These are phyloP conservation scores for Parazoanthus swiftii DNA, from an alignment of 92 coral and sea anemone species.

Conservation along the genomic window DNA sequence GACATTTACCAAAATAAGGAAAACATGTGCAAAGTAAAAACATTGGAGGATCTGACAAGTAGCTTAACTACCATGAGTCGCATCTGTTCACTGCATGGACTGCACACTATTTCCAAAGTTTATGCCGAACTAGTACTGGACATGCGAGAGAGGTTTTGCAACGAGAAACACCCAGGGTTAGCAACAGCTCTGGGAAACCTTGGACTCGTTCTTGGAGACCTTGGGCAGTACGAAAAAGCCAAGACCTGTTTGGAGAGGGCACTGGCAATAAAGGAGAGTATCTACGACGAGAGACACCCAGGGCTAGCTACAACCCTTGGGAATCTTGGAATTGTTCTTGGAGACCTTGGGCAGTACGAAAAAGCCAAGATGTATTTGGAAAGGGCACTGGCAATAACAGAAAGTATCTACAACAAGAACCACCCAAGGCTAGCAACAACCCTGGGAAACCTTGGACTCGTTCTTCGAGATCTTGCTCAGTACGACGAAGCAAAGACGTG, in stretches of 20 bases:
- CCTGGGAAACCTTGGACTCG: too few relatives aligned
- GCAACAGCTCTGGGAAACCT: neutral
- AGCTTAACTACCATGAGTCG: neutral
- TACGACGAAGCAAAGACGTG: neutral
- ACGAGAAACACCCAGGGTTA: neutral
- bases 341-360: constrained; percentile 11
- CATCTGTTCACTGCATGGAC: neutral
- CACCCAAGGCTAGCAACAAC: neutral
- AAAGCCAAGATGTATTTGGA: too few relatives aligned
- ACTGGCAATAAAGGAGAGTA: constrained; percentile 11
- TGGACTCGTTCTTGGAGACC: neutral
- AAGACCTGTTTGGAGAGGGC: too few relatives aligned
- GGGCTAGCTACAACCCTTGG: neutral
- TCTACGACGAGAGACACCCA: constrained; percentile 25
- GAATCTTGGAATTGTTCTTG: constrained; percentile 5
- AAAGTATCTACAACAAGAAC: neutral
- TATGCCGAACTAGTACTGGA: neutral
- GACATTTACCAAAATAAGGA: neutral
- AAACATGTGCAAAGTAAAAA: neutral
- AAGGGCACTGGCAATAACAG: neutral
- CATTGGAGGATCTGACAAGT: neutral
- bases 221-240: constrained; percentile 31
- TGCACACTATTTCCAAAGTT: neutral
- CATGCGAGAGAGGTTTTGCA: neutral
- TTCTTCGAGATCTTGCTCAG: neutral